Evolutionary conservation across 2,888 invertebrate genomes (phyloP).

Genomic region (Deroplatys truncata): DNA sequence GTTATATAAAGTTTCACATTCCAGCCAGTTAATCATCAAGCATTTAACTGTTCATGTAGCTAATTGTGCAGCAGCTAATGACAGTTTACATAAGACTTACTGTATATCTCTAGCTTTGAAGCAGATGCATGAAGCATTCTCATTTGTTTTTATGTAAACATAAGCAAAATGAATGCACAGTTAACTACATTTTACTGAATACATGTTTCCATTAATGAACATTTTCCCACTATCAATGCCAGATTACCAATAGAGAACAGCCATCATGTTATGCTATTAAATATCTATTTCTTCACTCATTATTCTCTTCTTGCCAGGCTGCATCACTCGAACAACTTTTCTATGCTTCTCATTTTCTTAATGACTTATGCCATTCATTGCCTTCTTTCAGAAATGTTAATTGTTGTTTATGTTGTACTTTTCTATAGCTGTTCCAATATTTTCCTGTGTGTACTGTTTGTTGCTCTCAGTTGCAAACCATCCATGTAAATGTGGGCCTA

Average conservation of each 20-base stretch:
- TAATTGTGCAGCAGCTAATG: neutral
- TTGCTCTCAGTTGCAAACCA: neutral
- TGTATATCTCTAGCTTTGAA: neutral
- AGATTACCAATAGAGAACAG: neutral
- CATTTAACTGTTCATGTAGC: neutral
- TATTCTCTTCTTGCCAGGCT: slow-evolving; percentile 3
- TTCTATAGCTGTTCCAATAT: neutral
- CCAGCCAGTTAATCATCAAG: neutral
- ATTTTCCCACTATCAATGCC: neutral
- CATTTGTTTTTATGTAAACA: neutral
- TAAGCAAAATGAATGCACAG: neutral
- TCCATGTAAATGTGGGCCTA: neutral
- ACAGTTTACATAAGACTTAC: neutral
- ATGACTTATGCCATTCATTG: slow-evolving; percentile 3
- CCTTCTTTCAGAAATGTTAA: slow-evolving; percentile 18
- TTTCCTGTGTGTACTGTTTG: neutral
- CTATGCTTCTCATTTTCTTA: slow-evolving; percentile 5
- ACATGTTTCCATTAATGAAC: neutral
- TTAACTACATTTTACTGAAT: neutral
- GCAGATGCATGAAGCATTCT: neutral
- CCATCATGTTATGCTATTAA: neutral
- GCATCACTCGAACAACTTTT: neutral
- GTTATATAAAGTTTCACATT: neutral
- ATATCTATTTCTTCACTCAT: neutral
- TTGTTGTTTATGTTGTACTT: slow-evolving; percentile 5